These are phyloP conservation scores for Strigamia crassipes DNA, from an alignment of 2,888 invertebrate species.

Conservation along the genomic window DNA sequence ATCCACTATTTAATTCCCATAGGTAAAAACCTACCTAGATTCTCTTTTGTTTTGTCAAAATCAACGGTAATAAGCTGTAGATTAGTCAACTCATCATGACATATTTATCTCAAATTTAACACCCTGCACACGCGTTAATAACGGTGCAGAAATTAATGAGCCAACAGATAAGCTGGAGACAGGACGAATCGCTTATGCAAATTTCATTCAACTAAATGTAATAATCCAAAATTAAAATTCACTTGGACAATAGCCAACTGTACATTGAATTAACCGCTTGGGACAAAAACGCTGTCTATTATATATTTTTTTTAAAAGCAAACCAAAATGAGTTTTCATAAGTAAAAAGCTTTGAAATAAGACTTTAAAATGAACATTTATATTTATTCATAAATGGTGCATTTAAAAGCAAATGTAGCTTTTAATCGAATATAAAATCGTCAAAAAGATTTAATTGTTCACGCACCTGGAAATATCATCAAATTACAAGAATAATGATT, in stretches of 20 bases:
- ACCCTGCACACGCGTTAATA: constrained; percentile 31
- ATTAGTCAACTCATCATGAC: constrained; percentile 35
- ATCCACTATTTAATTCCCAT: not conserved
- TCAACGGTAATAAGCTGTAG: constrained; percentile 23
- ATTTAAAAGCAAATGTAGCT: no score
- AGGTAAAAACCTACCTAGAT: not conserved
- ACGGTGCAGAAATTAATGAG: constrained; percentile 31
- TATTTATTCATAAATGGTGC: no score
- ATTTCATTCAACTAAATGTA: constrained; percentile 33
- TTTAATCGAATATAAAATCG: no score
- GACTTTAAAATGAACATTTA: no score
- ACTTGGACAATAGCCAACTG: constrained; percentile 27
- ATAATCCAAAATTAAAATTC: constrained; percentile 36
- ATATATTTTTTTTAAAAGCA: no score
- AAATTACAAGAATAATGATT: no score
- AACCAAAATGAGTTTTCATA: no score
- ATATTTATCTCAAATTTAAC: constrained; percentile 25
- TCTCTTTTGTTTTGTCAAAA: constrained; percentile 29
- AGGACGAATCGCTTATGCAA: constrained; percentile 31
- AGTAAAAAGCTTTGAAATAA: no score
- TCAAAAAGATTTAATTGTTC: no score
- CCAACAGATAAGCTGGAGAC: constrained; percentile 22
- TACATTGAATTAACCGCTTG: not conserved
- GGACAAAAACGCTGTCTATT: not conserved
- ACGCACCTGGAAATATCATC: no score